Evolutionary conservation across 2,113 vertebrate genomes (phyloP), one percentile per base, ranked within the genome.

Genomic region (Hyperopisus bebe): DNA sequence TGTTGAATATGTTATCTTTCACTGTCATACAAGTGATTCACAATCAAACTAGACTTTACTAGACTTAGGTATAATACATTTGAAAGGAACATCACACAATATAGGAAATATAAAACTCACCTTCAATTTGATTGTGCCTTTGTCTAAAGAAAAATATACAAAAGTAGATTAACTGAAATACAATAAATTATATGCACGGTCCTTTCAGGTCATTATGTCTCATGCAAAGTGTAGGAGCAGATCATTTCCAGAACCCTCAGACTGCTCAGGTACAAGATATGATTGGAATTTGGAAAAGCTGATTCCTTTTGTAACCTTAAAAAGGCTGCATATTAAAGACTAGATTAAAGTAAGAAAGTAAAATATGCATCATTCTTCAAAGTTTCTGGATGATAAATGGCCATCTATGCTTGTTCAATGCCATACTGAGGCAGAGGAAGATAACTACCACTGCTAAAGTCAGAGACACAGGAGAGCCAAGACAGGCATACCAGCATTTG

Each of bases 61-160:
- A 47, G 21, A 39, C 77, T 82, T 35, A 5, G 42, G 35, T 84
- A 21, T 88, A 58, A 77, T 70, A 62, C 24, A 31, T 27, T 27
- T 42, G 13, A 47, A 44, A 35, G 19, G 13, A 42, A 46, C 10
- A 58, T 58, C 4, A 17, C 17, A 55, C 2, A 19, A 47, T 55
- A 58, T 11, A 27, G 51, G 24, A 15, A 19, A 58, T 31, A 58
- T 17, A 21, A 53, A 62, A 31, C 97, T 97, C 93, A 98, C 98
- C 98, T 98, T 97, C 89, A 99, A 92, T 90, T 96, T 98, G 92
- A 98, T 93, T 70, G 95, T 97, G 91, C 97, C 97, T 97, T 98
- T 99, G 93, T 97, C 98, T 98, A 44, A 48, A 42, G 19, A 39
- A 27, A 62, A 24, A n/a, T 3, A 39, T 8, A 82, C 8, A 74